Base-by-base conservation (phyloP, 2,888 invertebrate genomes). In the Cryptocheilus praepositus region DNA sequence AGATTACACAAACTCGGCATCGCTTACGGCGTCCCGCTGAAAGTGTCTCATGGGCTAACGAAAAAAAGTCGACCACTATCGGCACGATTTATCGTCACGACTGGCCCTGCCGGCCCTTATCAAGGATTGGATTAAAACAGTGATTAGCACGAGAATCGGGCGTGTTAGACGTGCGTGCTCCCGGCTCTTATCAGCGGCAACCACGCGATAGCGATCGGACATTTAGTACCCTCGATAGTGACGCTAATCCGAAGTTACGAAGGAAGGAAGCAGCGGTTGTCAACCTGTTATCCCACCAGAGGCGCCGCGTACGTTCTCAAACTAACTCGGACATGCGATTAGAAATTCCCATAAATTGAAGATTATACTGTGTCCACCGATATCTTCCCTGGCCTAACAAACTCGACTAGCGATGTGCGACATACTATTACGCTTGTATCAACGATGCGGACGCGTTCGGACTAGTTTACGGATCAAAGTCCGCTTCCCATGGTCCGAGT, bases 221-320 rank as follows among this genome's bases (percentile, higher is more conserved):
- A 85, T 85, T 85, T 84, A 83, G 85, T 84, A 83, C 70, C 77
- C 82, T 80, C 83, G 84, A 86, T 84, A 82, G 83, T 82, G 80
- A 80, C 81, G 82, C 82, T 84, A 86, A 86, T 85, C 83, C 82
- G 77, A 74, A 80, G 74, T 80, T 79, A 80, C 79, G 81, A 81
- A 80, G 76, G 78, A 80, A 81, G 81, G 76, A 81, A 81, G 71
- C 80, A 81, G 82, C 70, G 80, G 80, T 80, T 80, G 80, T 80
- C 80, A 80, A 81, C 78, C 72, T 75, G 79, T 78, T 76, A 19
- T 25, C 71, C 78, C 57, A 18, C 60, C 69, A 73, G 59, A 75
- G 74, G 75, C 72, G 61, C 56, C 46, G 21, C 49, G 21, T n/a
- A 15, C 63, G 64, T 74, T 75, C 78, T 72, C 60, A 58, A 63